These are phyloP conservation scores for Chymomyza caudatula DNA, from an alignment of 2,888 invertebrate genomes.

Conservation along the genomic window DNA sequence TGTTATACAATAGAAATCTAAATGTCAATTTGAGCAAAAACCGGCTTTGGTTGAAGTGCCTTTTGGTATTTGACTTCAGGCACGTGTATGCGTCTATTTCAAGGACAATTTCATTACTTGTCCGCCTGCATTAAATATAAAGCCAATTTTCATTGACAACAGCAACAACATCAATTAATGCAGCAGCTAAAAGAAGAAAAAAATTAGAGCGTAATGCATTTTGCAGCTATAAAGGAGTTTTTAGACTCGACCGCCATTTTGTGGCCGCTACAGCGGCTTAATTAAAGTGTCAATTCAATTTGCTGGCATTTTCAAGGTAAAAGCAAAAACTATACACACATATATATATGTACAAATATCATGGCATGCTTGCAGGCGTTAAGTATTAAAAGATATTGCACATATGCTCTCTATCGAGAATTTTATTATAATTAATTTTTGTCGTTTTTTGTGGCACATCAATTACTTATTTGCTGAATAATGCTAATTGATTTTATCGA, in stretches of 20 bases:
- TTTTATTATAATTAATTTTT: neutral
- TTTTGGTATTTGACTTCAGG: neutral
- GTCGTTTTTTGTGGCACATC: no score
- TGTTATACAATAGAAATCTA: no score
- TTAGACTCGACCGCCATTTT: neutral
- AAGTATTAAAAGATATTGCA: no score
- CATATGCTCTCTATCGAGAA: no score
- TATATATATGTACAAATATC: no score
- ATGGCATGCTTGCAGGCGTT: neutral
- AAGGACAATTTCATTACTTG: neutral
- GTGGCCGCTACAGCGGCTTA: neutral
- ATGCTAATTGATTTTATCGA: neutral
- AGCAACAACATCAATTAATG: neutral
- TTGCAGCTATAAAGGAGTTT: neutral
- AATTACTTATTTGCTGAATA: neutral
- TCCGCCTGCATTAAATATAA: constrained; percentile 35
- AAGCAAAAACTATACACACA: no score
- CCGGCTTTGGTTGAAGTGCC: no score
- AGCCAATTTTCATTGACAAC: constrained; percentile 36
- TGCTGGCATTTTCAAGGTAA: neutral
- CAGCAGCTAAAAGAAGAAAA: no score
- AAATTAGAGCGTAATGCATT: neutral
- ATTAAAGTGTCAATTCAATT: neutral
- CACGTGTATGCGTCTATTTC: neutral
- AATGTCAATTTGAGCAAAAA: no score